Evolutionary conservation across 2,888 invertebrate species (phyloP).

Genomic region (Catocala sponsa): DNA sequence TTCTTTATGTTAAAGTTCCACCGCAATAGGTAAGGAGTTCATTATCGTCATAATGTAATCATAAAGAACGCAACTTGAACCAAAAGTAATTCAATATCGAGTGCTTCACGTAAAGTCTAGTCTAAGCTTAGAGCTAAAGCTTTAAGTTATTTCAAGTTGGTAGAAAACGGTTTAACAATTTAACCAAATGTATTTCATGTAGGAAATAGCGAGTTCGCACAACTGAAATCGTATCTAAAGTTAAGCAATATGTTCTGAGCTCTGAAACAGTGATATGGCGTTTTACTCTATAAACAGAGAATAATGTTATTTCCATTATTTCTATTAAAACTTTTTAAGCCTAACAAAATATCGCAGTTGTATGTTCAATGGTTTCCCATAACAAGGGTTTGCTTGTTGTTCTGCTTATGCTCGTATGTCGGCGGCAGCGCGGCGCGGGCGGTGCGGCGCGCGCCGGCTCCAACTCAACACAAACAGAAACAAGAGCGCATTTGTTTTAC

Average conservation of each 20-base stretch:
- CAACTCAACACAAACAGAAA: slow-evolving; percentile 36
- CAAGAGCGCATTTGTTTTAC: slow-evolving; percentile 40
- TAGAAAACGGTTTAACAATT: slow-evolving; percentile 2
- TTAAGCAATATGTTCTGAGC: slow-evolving; percentile 31
- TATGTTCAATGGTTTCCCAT: slow-evolving; percentile 34
- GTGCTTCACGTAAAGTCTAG: not conserved
- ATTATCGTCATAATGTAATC: no score
- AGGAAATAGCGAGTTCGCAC: slow-evolving; percentile 9
- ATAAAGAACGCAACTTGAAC: no score
- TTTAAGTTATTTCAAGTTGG: slow-evolving; percentile 6
- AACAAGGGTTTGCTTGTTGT: slow-evolving; percentile 34
- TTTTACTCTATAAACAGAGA: slow-evolving; percentile 30
- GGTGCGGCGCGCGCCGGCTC: slow-evolving; percentile 4
- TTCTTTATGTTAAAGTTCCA: no score
- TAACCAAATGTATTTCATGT: slow-evolving; percentile 13
- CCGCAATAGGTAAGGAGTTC: no score
- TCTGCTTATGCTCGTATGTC: slow-evolving; percentile 27
- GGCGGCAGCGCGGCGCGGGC: not conserved
- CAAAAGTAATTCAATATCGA: slow-evolving; percentile 1
- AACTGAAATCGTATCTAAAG: slow-evolving; percentile 26
- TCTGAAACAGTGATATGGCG: slow-evolving; percentile 18
- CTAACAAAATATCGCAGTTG: slow-evolving; percentile 49
- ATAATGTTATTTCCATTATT: slow-evolving; percentile 48
- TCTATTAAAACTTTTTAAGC: slow-evolving; percentile 63
- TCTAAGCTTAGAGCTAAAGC: not conserved